These are phyloP conservation scores for Lingula anatina DNA, from an alignment of 2,888 invertebrate genomes.

Conservation along the genomic window DNA sequence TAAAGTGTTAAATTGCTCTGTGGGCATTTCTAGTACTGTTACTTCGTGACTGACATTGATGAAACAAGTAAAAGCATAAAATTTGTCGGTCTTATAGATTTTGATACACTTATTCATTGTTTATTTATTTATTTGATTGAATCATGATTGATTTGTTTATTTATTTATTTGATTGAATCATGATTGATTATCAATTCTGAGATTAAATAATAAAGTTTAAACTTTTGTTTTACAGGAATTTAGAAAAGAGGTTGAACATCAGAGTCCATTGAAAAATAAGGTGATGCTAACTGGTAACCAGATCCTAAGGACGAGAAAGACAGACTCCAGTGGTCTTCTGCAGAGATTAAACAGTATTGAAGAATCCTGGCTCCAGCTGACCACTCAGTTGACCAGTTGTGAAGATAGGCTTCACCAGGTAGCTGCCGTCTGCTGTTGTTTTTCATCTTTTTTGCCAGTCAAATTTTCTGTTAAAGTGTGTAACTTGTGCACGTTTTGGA, in stretches of 20 bases:
- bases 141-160: not conserved
- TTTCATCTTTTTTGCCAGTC: too few species aligned
- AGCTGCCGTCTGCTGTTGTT: too few species aligned
- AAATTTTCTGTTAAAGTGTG: too few species aligned
- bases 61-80: not conserved
- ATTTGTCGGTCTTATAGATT: not conserved
- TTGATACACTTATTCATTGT: not conserved
- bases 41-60: too few species aligned
- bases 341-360: slow-evolving; percentile 28
- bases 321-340: slow-evolving; percentile 26
- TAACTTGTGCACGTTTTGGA: too few species aligned
- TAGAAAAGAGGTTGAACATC: slow-evolving; percentile 41
- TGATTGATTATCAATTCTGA: too few species aligned
- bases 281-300: slow-evolving; percentile 35
- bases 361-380: slow-evolving; percentile 36
- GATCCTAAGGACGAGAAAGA: slow-evolving; percentile 26
- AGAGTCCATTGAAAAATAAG: slow-evolving; percentile 32
- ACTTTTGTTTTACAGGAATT: too few species aligned
- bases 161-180: too few species aligned
- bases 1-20: too few species aligned
- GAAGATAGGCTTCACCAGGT: slow-evolving; percentile 42
- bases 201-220: too few species aligned
- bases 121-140: not conserved
- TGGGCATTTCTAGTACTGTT: too few species aligned
- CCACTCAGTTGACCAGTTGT: slow-evolving; percentile 29